Conservation (phyloP, 1,140 invertebrate species). For the Drosophila elegans region DNA sequence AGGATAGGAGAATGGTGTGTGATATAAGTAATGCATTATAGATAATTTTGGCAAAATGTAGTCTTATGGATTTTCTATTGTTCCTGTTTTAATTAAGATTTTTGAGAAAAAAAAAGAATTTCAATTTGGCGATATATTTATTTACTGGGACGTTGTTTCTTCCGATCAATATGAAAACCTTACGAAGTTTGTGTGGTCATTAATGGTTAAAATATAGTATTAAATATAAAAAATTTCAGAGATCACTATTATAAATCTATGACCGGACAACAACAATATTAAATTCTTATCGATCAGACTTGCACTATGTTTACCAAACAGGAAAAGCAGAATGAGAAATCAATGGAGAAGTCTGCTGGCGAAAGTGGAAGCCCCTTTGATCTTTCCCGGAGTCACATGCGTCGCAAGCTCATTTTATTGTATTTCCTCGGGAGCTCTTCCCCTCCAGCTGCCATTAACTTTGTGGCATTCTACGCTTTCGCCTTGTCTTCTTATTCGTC, state of each 20-base stretch:
- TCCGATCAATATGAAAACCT: no score
- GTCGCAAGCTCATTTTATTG: conserved; percentile 16
- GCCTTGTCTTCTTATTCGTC: conserved; percentile 32
- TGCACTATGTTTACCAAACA: not conserved
- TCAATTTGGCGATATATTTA: no score
- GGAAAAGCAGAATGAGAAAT: conserved; percentile 4
- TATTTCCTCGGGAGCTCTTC: conserved; percentile 23
- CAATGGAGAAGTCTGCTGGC: not conserved
- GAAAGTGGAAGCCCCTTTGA: not conserved
- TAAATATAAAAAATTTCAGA: no score
- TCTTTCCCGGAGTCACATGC: conserved; percentile 27
- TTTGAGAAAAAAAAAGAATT: no score
- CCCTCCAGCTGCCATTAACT: conserved; percentile 57
- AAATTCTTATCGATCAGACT: not conserved
- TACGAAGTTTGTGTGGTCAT: no score
- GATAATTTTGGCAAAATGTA: not conserved
- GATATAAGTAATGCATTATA: not conserved
- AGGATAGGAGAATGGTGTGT: conserved; percentile 9
- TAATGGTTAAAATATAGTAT: no score
- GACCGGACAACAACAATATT: no score
- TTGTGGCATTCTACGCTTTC: conserved; percentile 70
- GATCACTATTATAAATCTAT: no score
- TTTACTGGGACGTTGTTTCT: no score
- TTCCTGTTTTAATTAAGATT: no score
- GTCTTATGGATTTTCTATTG: no score